Evolutionary conservation across 2,113 vertebrate genomes (phyloP).

Genomic region (Callocephalon fimbriatum): DNA sequence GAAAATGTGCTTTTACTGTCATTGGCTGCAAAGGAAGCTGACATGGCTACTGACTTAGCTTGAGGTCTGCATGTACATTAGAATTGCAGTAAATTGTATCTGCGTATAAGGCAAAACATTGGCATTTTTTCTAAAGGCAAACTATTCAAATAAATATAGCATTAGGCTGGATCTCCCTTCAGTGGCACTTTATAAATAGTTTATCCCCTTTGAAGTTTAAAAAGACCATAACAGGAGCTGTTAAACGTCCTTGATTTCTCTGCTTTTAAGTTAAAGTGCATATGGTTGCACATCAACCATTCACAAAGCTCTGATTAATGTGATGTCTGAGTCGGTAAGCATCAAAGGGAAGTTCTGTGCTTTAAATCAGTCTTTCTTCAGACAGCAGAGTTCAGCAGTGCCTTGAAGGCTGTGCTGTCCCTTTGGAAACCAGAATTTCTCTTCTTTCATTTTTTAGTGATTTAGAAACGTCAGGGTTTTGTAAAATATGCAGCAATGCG

Average conservation of each 20-base stretch:
- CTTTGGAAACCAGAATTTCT: neutral
- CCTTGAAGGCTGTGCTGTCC: neutral
- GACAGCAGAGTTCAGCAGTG: neutral
- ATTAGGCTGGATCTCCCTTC: neutral
- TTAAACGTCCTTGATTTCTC: neutral
- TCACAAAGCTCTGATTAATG: conserved; percentile 14
- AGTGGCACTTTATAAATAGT: neutral
- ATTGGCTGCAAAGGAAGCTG: neutral
- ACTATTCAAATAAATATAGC: neutral
- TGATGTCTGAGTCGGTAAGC: neutral
- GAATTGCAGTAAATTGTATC: neutral
- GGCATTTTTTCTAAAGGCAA: neutral
- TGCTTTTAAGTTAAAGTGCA: conserved; percentile 11
- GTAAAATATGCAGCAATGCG: neutral
- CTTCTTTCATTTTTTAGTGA: neutral
- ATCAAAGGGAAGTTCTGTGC: conserved; percentile 11
- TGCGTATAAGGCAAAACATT: neutral
- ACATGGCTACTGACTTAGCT: neutral
- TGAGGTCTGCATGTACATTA: neutral
- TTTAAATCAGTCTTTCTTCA: conserved; percentile 7
- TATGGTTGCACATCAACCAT: neutral
- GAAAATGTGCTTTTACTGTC: neutral
- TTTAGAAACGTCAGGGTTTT: neutral
- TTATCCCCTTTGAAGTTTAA: conserved; percentile 6
- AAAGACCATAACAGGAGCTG: neutral